These are phyloP conservation scores for Fragum fragum DNA, from an alignment of 2,888 invertebrate genomes.

Conservation along the genomic window DNA sequence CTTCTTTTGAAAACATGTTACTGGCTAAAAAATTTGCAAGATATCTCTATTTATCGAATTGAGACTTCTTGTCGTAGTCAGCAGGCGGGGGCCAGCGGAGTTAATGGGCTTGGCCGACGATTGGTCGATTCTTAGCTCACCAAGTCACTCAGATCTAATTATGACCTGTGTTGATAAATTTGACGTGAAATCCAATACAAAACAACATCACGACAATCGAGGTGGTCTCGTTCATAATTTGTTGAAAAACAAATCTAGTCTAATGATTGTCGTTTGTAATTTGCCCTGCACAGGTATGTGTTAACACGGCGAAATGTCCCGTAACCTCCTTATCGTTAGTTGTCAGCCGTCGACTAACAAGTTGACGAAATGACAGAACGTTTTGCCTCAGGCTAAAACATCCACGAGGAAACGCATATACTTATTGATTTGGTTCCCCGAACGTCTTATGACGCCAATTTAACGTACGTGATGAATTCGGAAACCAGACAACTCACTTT, in stretches of 20 bases:
- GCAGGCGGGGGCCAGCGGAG: too few species aligned
- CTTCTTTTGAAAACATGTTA: too few species aligned
- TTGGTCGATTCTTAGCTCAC: too few species aligned
- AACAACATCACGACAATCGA: too few species aligned
- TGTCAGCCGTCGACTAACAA: slow-evolving; percentile 53
- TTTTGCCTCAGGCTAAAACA: neutral
- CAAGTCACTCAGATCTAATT: too few species aligned
- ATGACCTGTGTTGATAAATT: too few species aligned
- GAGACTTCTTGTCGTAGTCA: too few species aligned
- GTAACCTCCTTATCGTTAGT: slow-evolving; percentile 38
- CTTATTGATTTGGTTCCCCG: slow-evolving; percentile 18
- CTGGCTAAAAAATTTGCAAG: too few species aligned
- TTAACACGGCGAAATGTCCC: slow-evolving; percentile 23
- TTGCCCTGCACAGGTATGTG: slow-evolving; percentile 19
- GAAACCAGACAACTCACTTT: neutral
- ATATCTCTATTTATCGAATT: too few species aligned
- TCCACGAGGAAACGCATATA: slow-evolving; percentile 2
- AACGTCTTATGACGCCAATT: neutral
- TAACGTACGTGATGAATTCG: neutral
- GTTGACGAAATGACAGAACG: slow-evolving; percentile 56
- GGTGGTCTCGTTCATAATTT: slow-evolving; percentile 9
- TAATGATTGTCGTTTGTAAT: slow-evolving; percentile 23
- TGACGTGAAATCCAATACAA: too few species aligned
- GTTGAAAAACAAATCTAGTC: neutral
- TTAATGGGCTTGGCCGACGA: too few species aligned